Percentiles rank a stretch among this genome's conserved stretches.
These are phyloP conservation scores for Eristalis arbustorum DNA, from an alignment of 2,888 invertebrate species.

Conservation along the genomic window DNA sequence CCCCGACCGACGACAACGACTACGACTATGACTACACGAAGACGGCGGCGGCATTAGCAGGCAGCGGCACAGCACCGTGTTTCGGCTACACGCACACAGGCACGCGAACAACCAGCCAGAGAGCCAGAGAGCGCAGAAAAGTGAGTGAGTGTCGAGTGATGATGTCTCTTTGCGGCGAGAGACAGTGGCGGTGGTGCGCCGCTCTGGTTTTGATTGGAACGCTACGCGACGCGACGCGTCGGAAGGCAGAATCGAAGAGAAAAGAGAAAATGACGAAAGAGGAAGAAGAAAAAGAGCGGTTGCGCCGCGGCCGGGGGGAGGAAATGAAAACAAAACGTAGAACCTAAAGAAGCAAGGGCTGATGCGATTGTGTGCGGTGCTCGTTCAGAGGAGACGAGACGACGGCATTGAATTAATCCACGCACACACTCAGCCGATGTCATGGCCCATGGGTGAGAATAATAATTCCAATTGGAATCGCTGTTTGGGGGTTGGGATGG, in stretches of 20 bases:
- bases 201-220: conserved; percentile 44
- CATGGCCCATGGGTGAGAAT: conserved; percentile 3
- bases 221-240: background rate
- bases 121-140: background rate
- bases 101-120: background rate
- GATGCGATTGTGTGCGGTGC: conserved; percentile 54
- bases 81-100: background rate
- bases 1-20: conserved; percentile 55
- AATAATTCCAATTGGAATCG: conserved; percentile 35
- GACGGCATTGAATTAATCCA: conserved; percentile 56
- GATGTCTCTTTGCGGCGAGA: background rate
- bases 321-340: conserved; percentile 39
- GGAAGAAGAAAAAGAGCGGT: background rate
- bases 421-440: conserved; percentile 5
- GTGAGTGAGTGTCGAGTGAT: background rate
- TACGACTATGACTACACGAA: conserved; percentile 8
- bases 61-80: background rate
- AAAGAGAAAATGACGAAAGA: conserved; percentile 24
- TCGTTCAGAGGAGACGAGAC: conserved; percentile 65
- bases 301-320: background rate
- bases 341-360: conserved; percentile 5
- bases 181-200: conserved; percentile 13
- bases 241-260: conserved; percentile 59
- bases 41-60: background rate
- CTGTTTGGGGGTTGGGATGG: background rate